phyloP scores from a whole-genome alignment of 1,140 invertebrate species.

The Neodiprion fabricii region DNA sequence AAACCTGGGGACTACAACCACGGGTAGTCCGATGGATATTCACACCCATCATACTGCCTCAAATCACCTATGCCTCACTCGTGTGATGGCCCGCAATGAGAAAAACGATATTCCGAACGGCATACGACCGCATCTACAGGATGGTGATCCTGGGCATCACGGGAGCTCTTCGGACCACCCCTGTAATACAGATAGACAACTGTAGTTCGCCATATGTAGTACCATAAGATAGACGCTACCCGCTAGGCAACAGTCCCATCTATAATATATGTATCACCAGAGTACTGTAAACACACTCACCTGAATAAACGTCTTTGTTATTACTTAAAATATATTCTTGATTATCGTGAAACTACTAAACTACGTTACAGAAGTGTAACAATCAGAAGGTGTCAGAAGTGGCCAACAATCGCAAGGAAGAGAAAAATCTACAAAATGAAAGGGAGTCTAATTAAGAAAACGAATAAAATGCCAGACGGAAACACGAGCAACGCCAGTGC shows the following conservation, averaged over 20 bases:
- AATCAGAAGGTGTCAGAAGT: background rate
- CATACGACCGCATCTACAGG: too few relatives aligned
- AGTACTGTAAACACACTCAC: too few relatives aligned
- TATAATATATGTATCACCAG: too few relatives aligned
- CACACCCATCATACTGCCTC: constrained; percentile 18
- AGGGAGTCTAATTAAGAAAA: background rate
- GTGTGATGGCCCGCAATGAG: constrained; percentile 11
- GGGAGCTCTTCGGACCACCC: too few relatives aligned
- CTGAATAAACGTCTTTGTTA: too few relatives aligned
- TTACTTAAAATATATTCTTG: too few relatives aligned
- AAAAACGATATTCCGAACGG: too few relatives aligned
- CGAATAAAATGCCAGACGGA: background rate
- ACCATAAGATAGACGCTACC: too few relatives aligned
- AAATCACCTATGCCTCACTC: constrained; percentile 1
- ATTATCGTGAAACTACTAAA: background rate
- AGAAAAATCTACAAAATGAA: background rate
- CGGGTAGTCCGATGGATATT: constrained; percentile 14
- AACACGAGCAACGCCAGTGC: background rate
- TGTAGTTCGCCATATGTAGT: background rate
- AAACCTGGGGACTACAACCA: constrained; percentile 17
- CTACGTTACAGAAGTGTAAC: background rate
- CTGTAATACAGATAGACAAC: background rate
- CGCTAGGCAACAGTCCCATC: too few relatives aligned
- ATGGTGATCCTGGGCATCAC: too few relatives aligned
- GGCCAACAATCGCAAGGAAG: background rate